Evolutionary conservation across 2,113 vertebrate species (phyloP), one percentile per base, ranked within the genome.

Genomic region (Pomatorhinus ruficollis): DNA sequence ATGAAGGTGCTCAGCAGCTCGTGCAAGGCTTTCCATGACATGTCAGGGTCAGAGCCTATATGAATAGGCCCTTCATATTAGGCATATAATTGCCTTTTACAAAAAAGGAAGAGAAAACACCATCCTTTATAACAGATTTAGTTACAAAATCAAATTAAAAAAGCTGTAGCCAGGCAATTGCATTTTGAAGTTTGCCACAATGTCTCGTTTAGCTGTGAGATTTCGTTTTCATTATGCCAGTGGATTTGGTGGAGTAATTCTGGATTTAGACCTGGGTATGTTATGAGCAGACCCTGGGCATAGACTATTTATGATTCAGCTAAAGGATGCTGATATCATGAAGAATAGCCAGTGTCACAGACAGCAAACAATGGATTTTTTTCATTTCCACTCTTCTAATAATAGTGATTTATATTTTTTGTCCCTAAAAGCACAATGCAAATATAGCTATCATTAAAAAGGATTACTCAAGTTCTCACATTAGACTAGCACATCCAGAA

Each of bases 401-500:
- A 90, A 71, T n/a, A 69, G 28, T 5, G 13, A 61, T 49, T 44
- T 24, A 4, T 82, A 14, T 45, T 80, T 79, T 71, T 40, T 45
- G 10, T 59, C 78, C 39, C 37, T 75, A 81, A 96, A 97, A 71
- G 53, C n/a, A 97, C 35, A 90, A 69, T n/a, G 22, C 17, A 63
- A 93, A 53, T 53, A 37, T 56, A 83, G 63, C 57, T 71, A 76
- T 93, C 66, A 83, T 54, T 45, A 77, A 90, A 93, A 80, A 45
- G 15, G 60, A 96, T 47, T 68, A 69, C 30, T 91, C 83, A 49
- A 89, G 49, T 87, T 78, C 27, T 80, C 49, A 39, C 8, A 13
- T 87, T 85, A 91, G 57, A 91, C 25, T 83, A 52, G 69, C 61
- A 64, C 66, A 71, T 60, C 74, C 87, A 96, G 44, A 70, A 87